These are phyloP conservation scores for Drosophila nigromelanica DNA, from an alignment of 1,140 invertebrate genomes.

Conservation along the genomic window DNA sequence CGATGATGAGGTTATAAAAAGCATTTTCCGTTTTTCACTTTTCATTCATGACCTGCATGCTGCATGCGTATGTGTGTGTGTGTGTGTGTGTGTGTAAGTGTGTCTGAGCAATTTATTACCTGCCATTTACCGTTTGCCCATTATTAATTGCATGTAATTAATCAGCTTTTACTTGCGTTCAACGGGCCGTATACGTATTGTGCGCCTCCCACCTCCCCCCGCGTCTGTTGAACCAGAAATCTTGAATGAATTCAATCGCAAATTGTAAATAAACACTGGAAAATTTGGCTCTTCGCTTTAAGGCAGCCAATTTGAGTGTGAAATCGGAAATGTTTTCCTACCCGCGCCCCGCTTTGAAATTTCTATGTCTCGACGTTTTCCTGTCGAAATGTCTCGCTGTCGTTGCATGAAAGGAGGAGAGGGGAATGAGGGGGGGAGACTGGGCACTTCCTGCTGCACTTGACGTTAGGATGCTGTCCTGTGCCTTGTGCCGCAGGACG, in stretches of 20 bases:
- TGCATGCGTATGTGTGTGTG: neutral
- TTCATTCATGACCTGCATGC: conserved; percentile 47
- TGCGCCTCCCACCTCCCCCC: neutral
- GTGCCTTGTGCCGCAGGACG: conserved; percentile 43
- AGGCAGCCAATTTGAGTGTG: conserved; percentile 56
- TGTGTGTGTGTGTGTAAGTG: conserved; percentile 1
- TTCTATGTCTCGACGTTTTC: neutral
- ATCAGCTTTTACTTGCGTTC: conserved; percentile 76
- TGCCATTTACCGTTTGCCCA: conserved; percentile 77
- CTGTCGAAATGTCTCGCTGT: conserved; percentile 5
- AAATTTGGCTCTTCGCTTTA: conserved; percentile 45
- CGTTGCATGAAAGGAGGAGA: neutral
- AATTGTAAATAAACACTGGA: conserved; percentile 72
- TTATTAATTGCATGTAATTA: conserved; percentile 78
- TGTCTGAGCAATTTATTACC: conserved; percentile 69
- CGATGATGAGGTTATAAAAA: conserved; percentile 43
- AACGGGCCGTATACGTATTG: conserved; percentile 70
- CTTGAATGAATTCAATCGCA: conserved; percentile 75
- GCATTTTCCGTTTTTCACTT: conserved; percentile 57
- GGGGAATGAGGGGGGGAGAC: neutral
- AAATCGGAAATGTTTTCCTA: conserved; percentile 68
- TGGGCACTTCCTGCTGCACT: conserved; percentile 25
- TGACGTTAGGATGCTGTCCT: conserved; percentile 3
- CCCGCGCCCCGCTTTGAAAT: too few species aligned
- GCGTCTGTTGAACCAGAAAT: conserved; percentile 6